A percentile compares a stretch with the other conserved stretches of the same genome.
These are phyloP conservation scores for Diabrotica balteata DNA, from an alignment of 2,888 invertebrate species.

Conservation along the genomic window DNA sequence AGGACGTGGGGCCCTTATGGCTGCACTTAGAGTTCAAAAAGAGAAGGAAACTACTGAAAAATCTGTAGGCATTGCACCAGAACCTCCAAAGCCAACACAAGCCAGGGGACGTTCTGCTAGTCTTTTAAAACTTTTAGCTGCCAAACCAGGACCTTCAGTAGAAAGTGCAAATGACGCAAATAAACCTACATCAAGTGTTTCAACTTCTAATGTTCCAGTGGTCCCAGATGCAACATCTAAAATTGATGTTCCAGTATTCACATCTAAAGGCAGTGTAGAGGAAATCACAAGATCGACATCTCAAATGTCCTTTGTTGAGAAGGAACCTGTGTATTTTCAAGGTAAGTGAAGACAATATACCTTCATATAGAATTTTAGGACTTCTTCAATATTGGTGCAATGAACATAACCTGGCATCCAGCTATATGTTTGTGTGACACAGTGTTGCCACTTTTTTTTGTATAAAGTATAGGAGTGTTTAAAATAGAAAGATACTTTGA, in stretches of 20 bases:
- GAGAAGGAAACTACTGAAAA: constrained; percentile 39
- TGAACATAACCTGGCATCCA: no score
- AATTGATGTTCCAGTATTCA: constrained; percentile 3
- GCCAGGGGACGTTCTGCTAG: constrained; percentile 55
- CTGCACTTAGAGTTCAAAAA: constrained; percentile 38
- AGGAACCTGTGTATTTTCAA: constrained; percentile 39
- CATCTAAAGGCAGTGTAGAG: background rate
- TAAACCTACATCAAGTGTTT: no score
- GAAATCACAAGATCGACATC: constrained; percentile 28
- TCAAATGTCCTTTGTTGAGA: constrained; percentile 31
- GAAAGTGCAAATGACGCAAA: background rate
- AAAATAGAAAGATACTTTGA: no score
- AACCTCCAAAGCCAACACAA: constrained; percentile 43
- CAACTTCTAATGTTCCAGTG: background rate
- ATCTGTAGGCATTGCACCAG: constrained; percentile 35
- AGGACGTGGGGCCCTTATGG: constrained; percentile 48
- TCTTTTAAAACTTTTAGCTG: constrained; percentile 42
- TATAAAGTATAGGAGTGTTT: no score
- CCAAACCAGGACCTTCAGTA: constrained; percentile 39
- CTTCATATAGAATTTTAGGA: no score
- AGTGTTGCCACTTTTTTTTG: no score
- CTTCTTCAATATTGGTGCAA: no score
- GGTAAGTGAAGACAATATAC: constrained; percentile 32
- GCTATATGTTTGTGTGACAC: no score
- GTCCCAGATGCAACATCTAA: background rate